Percentiles rank a stretch among this genome's conserved stretches.
These are phyloP conservation scores for Cerastoderma edule DNA, from an alignment of 2,888 invertebrate species.

Conservation along the genomic window DNA sequence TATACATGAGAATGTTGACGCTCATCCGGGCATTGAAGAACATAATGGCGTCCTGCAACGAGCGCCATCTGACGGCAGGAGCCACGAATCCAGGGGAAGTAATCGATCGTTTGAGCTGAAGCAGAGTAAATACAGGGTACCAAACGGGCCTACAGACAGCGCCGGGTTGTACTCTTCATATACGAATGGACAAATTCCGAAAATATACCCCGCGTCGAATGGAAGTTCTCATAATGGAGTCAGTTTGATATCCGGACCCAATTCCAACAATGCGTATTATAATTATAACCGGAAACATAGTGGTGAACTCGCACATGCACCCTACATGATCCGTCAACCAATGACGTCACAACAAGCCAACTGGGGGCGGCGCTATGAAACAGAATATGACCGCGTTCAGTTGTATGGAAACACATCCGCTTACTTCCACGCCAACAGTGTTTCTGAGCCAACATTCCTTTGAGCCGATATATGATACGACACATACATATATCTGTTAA, in stretches of 20 bases:
- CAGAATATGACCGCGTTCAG: conserved; percentile 34
- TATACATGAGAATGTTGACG: conserved; percentile 32
- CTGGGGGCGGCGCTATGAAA: conserved; percentile 1
- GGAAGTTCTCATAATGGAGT: background rate
- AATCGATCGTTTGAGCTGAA: conserved; percentile 10
- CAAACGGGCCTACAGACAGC: background rate
- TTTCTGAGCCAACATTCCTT: conserved; percentile 39
- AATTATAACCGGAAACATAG: background rate
- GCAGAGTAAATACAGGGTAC: conserved; percentile 8
- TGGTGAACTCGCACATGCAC: background rate
- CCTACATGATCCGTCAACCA: background rate
- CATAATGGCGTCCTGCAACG: background rate
- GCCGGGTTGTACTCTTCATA: too few relatives aligned
- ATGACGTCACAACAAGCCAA: background rate
- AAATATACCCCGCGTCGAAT: background rate
- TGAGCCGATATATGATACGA: too few relatives aligned
- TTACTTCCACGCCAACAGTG: conserved; percentile 34
- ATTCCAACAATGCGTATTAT: background rate
- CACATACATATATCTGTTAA: too few relatives aligned
- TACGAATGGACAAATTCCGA: background rate
- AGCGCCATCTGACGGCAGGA: background rate
- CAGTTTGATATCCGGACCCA: background rate
- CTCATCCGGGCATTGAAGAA: background rate
- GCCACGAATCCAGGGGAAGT: background rate
- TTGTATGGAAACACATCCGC: conserved; percentile 47